A percentile compares a stretch with the other conserved stretches of the same genome.
These are phyloP conservation scores for Neolamprologus fasciatus DNA, from an alignment of 2,113 vertebrate genomes.

Conservation along the genomic window DNA sequence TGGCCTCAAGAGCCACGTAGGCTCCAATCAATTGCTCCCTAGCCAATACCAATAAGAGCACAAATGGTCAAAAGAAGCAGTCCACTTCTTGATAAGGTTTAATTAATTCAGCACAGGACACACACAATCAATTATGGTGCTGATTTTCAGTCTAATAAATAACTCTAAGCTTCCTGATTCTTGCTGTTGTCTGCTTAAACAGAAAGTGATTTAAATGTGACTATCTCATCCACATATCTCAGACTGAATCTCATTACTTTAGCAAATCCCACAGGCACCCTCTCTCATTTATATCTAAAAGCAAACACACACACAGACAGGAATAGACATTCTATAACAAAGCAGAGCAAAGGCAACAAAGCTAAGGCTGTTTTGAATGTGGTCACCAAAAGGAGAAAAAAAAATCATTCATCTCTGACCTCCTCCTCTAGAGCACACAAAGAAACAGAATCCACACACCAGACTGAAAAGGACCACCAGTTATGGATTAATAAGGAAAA, in stretches of 20 bases:
- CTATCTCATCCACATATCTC: neutral
- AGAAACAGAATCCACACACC: neutral
- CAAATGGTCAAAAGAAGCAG: conserved; percentile 3
- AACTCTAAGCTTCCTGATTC: neutral
- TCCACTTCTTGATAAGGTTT: conserved; percentile 23
- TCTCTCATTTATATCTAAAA: conserved; percentile 29
- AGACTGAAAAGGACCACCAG: neutral
- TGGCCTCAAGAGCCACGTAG: neutral
- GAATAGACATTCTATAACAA: conserved; percentile 6
- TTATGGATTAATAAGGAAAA: neutral
- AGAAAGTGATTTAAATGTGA: neutral
- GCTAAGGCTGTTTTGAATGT: neutral
- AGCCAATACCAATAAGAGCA: conserved; percentile 12
- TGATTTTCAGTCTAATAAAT: neutral
- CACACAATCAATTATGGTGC: neutral
- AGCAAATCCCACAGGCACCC: neutral
- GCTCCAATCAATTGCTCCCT: conserved; percentile 7
- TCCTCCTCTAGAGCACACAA: neutral
- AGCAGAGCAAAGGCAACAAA: neutral
- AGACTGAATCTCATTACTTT: conserved; percentile 42
- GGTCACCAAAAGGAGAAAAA: neutral
- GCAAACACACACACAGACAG: neutral
- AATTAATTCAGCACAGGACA: conserved; percentile 17
- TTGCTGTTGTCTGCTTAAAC: neutral
- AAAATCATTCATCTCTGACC: conserved; percentile 18